A percentile compares a stretch with the other conserved stretches of the same genome.
Conservation (phyloP, 2,888 invertebrate species). For the Fragum sueziense region DNA sequence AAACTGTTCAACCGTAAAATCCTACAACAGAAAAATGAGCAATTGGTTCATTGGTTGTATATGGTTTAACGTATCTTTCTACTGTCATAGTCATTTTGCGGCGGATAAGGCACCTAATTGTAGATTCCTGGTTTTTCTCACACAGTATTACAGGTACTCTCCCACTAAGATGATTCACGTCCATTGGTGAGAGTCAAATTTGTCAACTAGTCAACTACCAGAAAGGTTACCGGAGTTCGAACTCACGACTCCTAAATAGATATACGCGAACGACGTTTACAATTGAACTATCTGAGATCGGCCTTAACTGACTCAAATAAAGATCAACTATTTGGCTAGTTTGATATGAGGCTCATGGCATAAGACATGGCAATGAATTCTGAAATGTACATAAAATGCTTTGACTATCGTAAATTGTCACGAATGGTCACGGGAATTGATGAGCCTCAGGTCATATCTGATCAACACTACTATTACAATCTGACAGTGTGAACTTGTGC, state of each 20-base stretch:
- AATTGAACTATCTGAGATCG: too few relatives aligned
- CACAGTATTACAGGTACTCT: background rate
- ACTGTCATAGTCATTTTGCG: background rate
- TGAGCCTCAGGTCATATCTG: too few relatives aligned
- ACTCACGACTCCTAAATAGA: background rate
- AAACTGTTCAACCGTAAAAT: conserved; percentile 37
- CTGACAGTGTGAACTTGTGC: too few relatives aligned
- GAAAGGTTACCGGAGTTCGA: background rate
- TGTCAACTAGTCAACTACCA: background rate
- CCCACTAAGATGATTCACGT: too few relatives aligned
- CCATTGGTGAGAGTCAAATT: too few relatives aligned
- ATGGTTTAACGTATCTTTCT: background rate
- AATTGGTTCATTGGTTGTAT: background rate
- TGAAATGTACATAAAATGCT: background rate
- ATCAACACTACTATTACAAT: too few relatives aligned
- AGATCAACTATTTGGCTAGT: background rate
- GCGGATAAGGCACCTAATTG: too few relatives aligned
- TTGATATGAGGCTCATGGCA: background rate
- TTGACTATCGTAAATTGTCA: too few relatives aligned
- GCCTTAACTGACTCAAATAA: background rate
- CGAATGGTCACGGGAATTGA: too few relatives aligned
- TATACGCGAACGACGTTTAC: background rate
- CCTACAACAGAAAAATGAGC: background rate
- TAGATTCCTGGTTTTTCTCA: background rate
- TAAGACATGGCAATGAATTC: background rate